Conservation (phyloP, 2,113 vertebrate genomes). For the Irena cyanogastra region DNA sequence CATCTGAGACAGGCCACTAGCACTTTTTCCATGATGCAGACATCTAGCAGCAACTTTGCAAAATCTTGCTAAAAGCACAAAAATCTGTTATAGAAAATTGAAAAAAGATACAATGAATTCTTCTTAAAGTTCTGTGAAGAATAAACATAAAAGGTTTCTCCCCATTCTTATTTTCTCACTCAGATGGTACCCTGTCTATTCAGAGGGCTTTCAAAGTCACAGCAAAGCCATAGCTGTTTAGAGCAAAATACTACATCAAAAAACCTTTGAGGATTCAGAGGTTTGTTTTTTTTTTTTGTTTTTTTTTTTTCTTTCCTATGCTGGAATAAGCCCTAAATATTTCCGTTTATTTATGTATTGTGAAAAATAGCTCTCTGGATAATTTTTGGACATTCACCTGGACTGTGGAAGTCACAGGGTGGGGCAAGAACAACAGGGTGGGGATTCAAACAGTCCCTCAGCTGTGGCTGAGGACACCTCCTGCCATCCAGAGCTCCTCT, state of each 20-base stretch:
- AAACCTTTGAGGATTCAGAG: neutral
- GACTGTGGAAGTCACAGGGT: neutral
- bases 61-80: neutral
- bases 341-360: neutral
- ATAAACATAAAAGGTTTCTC: neutral
- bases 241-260: neutral
- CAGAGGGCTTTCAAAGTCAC: neutral
- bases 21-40: neutral
- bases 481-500: fast-evolving
- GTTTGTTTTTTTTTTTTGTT: neutral
- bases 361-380: neutral
- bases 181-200: neutral
- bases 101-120: neutral
- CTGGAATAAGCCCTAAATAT: neutral
- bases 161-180: neutral
- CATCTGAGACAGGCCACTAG: neutral
- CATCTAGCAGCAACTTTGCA: neutral
- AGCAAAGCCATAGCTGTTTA: neutral
- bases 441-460: neutral
- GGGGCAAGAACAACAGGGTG: neutral
- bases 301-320: neutral
- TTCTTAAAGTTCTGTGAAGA: neutral
- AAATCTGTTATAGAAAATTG: neutral
- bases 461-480: neutral
- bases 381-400: neutral